Evolutionary conservation across 2,113 vertebrate genomes (phyloP).

Genomic region (Callaeas wilsoni): DNA sequence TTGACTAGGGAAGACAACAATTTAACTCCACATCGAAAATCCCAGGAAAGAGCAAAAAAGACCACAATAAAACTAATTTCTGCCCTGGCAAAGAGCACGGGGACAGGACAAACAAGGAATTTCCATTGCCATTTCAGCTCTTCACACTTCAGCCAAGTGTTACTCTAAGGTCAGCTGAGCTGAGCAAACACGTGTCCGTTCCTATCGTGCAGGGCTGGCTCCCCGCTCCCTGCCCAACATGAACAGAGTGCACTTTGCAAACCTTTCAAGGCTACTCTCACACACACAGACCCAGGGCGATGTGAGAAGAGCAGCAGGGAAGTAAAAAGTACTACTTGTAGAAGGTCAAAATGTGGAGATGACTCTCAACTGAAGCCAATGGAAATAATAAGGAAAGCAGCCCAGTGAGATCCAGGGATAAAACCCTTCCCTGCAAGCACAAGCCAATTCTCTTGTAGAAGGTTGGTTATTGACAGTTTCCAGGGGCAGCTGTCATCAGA

Average conservation of each 20-base stretch:
- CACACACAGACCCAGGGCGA: background rate
- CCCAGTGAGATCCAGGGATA: background rate
- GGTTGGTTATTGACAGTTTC: background rate
- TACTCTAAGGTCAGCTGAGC: background rate
- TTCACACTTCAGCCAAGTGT: background rate
- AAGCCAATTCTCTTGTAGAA: background rate
- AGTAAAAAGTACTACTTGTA: background rate
- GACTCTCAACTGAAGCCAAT: background rate
- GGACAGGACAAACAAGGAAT: background rate
- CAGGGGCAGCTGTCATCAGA: background rate
- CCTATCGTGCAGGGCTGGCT: background rate
- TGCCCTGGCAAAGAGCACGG: background rate
- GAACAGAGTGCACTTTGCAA: background rate
- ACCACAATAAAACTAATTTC: background rate
- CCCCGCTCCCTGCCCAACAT: accelerated
- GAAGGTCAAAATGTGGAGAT: background rate
- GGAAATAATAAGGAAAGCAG: background rate
- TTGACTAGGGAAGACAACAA: background rate
- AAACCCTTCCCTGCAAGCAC: background rate
- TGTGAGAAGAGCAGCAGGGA: background rate
- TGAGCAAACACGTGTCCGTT: accelerated
- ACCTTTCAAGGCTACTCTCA: background rate
- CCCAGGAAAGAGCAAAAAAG: background rate
- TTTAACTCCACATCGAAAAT: background rate
- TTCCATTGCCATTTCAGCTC: background rate